A percentile compares a stretch with the other conserved stretches of the same genome.
Evolutionary conservation across 64 coral and sea anemone species (phyloP).

Genomic region (Astreopora myriophthalma): DNA sequence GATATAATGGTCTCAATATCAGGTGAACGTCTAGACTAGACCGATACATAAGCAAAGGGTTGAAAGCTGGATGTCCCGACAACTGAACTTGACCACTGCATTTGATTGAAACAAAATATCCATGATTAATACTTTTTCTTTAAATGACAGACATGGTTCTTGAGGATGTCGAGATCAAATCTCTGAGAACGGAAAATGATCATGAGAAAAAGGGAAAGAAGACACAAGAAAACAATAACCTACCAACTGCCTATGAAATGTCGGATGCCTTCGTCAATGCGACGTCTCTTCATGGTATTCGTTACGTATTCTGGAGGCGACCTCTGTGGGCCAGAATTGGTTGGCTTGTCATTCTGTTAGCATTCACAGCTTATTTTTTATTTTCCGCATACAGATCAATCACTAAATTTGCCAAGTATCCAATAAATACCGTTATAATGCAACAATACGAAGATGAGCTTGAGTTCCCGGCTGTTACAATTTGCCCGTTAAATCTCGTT

Average conservation of each 20-base stretch:
- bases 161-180: neutral
- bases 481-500: conserved; percentile 13
- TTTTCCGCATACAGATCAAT: neutral
- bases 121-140: neutral
- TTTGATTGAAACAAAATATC: neutral
- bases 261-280: conserved; percentile 16
- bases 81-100: neutral
- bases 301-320: neutral
- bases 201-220: neutral
- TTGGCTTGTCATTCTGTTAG: conserved; percentile 7
- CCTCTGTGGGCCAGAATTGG: conserved; percentile 16
- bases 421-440: conserved; percentile 11
- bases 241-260: neutral
- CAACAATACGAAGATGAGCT: neutral
- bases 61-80: too few species aligned
- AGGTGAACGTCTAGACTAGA: too few species aligned
- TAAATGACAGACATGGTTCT: neutral
- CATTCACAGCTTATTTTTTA: conserved; percentile 3
- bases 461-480: conserved; percentile 18
- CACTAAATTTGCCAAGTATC: neutral
- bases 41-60: too few species aligned
- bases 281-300: conserved; percentile 51
- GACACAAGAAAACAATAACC: neutral
- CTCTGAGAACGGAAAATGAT: neutral
- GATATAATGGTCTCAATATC: too few species aligned